Conservation (phyloP, 2,113 vertebrate species). For the Cichladusa arquata region DNA sequence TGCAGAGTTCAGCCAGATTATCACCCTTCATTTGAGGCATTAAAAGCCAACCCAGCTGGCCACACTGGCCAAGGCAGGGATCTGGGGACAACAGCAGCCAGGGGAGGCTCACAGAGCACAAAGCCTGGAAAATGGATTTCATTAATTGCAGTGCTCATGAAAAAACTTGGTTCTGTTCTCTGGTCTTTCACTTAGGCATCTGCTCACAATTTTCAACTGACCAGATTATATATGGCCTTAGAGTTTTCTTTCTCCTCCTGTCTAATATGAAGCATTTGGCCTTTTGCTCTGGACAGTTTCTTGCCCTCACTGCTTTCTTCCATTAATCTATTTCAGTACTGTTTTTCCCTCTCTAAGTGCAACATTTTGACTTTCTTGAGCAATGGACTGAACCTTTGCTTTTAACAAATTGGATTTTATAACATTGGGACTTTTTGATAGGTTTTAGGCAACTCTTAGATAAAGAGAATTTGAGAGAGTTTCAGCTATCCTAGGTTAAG, state of each 20-base stretch:
- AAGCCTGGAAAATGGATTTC: background rate
- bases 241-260: background rate
- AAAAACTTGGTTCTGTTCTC: background rate
- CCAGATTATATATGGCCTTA: background rate
- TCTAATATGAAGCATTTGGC: constrained; percentile 1
- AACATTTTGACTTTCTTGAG: constrained; percentile 16
- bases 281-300: background rate
- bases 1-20: background rate
- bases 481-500: background rate
- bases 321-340: constrained; percentile 2
- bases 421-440: background rate
- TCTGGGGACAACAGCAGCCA: background rate
- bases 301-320: background rate
- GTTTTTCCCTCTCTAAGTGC: background rate
- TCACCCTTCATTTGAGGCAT: background rate
- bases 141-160: background rate
- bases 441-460: background rate
- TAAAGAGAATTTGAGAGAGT: background rate
- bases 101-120: background rate
- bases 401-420: background rate
- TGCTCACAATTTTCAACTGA: background rate
- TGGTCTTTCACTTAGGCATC: background rate
- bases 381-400: background rate
- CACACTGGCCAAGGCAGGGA: background rate
- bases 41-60: background rate